A percentile compares a stretch with the other conserved stretches of the same genome.
Conservation (phyloP, 2,797 vertebrate species). For the Pseudomugil gertrudae region DNA sequence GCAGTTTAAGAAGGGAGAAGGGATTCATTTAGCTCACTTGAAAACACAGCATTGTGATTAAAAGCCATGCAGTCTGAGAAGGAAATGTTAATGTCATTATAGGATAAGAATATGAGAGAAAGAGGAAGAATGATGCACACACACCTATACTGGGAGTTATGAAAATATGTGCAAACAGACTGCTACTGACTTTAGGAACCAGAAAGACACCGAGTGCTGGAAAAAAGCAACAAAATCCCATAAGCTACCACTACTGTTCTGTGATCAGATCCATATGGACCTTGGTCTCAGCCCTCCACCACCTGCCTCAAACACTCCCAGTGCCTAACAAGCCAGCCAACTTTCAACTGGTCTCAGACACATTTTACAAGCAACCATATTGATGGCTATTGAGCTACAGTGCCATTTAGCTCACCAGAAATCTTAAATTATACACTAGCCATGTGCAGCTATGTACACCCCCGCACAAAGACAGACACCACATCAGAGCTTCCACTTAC, state of each 20-base stretch:
- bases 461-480: conserved; percentile 65
- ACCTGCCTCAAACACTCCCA: conserved; percentile 77
- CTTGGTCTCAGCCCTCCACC: conserved; percentile 73
- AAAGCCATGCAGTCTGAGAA: conserved; percentile 55
- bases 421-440: conserved; percentile 79
- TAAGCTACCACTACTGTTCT: conserved; percentile 84
- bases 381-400: conserved; percentile 78
- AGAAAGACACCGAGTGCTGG: conserved; percentile 63
- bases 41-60: conserved; percentile 81
- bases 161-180: conserved; percentile 22
- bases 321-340: conserved; percentile 74
- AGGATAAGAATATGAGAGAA: neutral
- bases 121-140: neutral
- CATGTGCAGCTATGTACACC: conserved; percentile 67
- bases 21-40: conserved; percentile 76
- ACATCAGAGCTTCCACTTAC: conserved; percentile 72
- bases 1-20: conserved; percentile 73
- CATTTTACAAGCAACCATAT: conserved; percentile 79
- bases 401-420: conserved; percentile 80
- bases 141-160: conserved; percentile 6
- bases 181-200: conserved; percentile 50
- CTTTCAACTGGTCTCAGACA: conserved; percentile 74
- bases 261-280: conserved; percentile 85
- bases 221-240: conserved; percentile 66
- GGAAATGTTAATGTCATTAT: neutral